Evolutionary conservation across 1,140 invertebrate species (phyloP).

Genomic region (Alviniconcha marisindica): DNA sequence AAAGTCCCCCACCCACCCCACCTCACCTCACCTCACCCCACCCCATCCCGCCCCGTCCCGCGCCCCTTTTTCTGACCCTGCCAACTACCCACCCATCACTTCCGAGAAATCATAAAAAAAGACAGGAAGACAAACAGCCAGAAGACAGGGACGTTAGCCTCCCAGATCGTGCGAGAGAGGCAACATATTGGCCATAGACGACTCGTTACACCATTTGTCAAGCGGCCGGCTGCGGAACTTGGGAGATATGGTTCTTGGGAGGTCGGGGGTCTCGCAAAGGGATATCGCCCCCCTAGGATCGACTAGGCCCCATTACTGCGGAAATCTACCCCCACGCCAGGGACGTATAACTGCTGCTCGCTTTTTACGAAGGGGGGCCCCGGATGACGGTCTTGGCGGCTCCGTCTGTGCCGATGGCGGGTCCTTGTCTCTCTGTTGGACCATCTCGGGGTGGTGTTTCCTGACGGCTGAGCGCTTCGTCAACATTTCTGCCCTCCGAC

Average conservation of each 20-base stretch:
- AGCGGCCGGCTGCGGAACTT: background rate
- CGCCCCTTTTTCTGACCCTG: background rate
- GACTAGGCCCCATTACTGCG: slow-evolving; percentile 12
- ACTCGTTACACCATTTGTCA: slow-evolving; percentile 39
- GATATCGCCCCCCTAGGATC: slow-evolving; percentile 26
- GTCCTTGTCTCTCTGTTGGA: slow-evolving; percentile 15
- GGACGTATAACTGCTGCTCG: slow-evolving; percentile 27
- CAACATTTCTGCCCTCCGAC: background rate
- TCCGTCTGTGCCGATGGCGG: background rate
- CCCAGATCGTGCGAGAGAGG: slow-evolving; percentile 5
- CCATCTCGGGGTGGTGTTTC: slow-evolving; percentile 13
- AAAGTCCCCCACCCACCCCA: too few relatives aligned
- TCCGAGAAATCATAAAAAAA: background rate
- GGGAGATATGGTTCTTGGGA: slow-evolving; percentile 23
- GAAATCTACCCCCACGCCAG: slow-evolving; percentile 32
- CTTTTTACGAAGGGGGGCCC: background rate
- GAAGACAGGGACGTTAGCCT: slow-evolving; percentile 16
- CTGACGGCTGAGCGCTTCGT: background rate
- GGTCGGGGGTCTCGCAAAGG: slow-evolving; percentile 22
- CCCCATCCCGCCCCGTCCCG: background rate
- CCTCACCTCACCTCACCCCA: too few relatives aligned
- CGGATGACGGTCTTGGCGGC: slow-evolving; percentile 5
- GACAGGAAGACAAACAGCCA: slow-evolving; percentile 19
- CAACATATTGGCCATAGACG: slow-evolving; percentile 24
- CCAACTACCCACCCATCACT: background rate